Conservation (phyloP, 2,888 invertebrate genomes). For the Sesia apiformis region DNA sequence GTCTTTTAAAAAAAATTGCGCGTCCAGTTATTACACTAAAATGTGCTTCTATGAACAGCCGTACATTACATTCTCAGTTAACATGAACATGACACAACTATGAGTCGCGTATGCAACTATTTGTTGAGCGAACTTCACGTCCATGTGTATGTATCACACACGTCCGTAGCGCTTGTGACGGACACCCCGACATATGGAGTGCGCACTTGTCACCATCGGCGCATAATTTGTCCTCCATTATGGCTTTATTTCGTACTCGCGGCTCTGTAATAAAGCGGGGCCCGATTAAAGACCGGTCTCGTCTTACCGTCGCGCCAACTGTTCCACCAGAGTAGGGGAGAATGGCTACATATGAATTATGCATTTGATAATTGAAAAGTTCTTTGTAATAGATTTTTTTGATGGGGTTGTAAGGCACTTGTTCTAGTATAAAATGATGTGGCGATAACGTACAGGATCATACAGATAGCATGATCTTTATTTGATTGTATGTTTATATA, state of each 20-base stretch:
- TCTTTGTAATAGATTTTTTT: constrained; percentile 53
- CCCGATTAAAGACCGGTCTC: constrained; percentile 60
- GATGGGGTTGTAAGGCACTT: constrained; percentile 39
- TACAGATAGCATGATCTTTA: too few species aligned
- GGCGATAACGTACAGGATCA: too few species aligned
- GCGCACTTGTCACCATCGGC: constrained; percentile 58
- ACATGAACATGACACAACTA: too few species aligned
- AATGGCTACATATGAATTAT: constrained; percentile 49
- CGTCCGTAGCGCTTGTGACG: constrained; percentile 37
- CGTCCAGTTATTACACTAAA: too few species aligned
- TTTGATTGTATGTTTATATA: too few species aligned
- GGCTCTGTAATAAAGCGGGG: constrained; percentile 55
- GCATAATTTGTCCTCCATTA: constrained; percentile 72
- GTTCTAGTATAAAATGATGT: constrained; percentile 14
- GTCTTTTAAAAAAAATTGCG: too few species aligned
- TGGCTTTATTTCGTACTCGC: constrained; percentile 43
- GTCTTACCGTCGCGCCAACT: constrained; percentile 64
- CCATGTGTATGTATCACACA: too few species aligned
- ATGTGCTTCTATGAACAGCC: too few species aligned
- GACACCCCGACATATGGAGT: constrained; percentile 67
- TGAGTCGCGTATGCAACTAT: too few species aligned
- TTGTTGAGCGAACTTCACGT: too few species aligned
- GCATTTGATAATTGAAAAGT: constrained; percentile 65
- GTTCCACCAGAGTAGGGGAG: constrained; percentile 36
- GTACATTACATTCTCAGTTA: too few species aligned